These are phyloP conservation scores for Columba guinea DNA, from an alignment of 2,797 vertebrate genomes.

Conservation along the genomic window DNA sequence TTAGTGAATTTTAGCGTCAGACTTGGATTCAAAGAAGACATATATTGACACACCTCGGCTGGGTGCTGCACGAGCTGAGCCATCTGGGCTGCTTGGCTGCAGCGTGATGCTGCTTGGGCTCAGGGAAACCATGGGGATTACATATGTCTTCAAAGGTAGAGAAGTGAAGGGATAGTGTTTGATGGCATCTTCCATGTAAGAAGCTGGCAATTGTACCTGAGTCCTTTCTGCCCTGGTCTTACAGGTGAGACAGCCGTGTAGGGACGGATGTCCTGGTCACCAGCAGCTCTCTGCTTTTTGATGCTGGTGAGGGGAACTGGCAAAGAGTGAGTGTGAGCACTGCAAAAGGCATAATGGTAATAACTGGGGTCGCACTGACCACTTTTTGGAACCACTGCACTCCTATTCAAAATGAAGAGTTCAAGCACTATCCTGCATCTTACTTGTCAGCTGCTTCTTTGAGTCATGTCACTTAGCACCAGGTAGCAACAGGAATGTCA, in stretches of 20 bases:
- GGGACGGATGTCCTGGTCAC: not conserved
- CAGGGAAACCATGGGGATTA: not conserved
- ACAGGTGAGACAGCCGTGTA: accelerated
- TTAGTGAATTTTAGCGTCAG: not conserved
- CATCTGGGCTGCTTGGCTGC: not conserved
- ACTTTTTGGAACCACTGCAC: not conserved
- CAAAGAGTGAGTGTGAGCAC: not conserved
- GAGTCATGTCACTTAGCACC: not conserved
- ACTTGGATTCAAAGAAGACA: not conserved
- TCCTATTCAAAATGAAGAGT: not conserved
- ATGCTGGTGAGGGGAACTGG: not conserved
- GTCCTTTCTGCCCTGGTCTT: not conserved
- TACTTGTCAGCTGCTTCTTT: not conserved
- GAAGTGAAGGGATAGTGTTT: not conserved
- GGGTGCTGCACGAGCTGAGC: not conserved
- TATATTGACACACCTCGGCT: not conserved
- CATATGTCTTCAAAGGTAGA: not conserved
- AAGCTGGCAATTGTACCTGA: accelerated
- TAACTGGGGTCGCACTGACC: not conserved
- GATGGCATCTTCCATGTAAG: not conserved
- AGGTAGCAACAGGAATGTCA: not conserved
- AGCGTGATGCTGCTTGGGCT: not conserved
- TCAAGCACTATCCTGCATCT: not conserved
- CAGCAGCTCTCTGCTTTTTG: not conserved
- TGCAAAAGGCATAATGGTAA: not conserved